Evolutionary conservation across 2,113 vertebrate genomes (phyloP).

Genomic region (Telmatochromis brachygnathus): DNA sequence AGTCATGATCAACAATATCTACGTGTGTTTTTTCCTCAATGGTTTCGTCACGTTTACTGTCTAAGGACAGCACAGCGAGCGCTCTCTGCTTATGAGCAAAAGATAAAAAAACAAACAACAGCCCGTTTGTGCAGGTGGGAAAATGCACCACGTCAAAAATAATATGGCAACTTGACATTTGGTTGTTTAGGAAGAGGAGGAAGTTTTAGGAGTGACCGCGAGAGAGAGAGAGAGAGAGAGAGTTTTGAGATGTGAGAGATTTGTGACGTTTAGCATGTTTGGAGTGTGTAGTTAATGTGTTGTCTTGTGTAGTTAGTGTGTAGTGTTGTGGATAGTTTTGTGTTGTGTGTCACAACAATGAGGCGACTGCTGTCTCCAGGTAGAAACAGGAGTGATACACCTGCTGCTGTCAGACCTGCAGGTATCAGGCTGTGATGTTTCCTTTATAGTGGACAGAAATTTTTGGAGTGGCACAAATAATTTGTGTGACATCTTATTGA

Average conservation of each 20-base stretch:
- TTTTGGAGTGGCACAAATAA: rapidly evolving
- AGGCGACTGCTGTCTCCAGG: background rate
- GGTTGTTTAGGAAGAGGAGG: background rate
- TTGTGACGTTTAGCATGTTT: background rate
- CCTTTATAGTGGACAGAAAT: background rate
- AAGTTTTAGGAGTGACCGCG: rapidly evolving
- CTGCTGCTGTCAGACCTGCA: no score
- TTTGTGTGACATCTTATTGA: background rate
- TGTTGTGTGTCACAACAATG: rapidly evolving
- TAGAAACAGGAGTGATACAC: rapidly evolving
- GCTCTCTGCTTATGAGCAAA: rapidly evolving
- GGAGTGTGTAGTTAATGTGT: rapidly evolving
- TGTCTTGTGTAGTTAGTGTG: no score
- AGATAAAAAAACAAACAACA: background rate
- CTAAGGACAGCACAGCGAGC: rapidly evolving
- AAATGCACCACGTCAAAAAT: rapidly evolving
- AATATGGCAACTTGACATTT: background rate
- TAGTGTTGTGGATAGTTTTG: background rate
- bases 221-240: no score
- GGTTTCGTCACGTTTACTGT: background rate
- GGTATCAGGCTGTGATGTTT: no score
- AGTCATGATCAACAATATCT: background rate
- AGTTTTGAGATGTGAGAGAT: background rate
- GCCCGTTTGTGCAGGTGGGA: rapidly evolving
- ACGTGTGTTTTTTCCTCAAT: background rate